Evolutionary conservation across 2,113 vertebrate genomes (phyloP).

Genomic region (Rhea pennata): DNA sequence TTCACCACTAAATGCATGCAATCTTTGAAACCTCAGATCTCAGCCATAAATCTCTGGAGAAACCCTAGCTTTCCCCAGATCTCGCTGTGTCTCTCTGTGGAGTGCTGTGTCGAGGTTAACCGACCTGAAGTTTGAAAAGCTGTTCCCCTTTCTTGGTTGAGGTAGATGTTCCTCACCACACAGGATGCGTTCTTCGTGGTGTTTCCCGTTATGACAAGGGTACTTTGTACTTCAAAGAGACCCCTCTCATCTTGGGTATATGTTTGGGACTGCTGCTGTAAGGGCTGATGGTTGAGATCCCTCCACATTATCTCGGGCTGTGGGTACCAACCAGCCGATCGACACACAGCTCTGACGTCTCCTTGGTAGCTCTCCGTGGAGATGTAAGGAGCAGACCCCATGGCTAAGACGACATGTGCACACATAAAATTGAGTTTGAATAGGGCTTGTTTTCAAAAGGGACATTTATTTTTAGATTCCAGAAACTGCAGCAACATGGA

Average conservation of each 20-base stretch:
- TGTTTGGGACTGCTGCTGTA: neutral
- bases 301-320: neutral
- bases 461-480: neutral
- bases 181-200: neutral
- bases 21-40: neutral
- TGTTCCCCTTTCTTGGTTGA: neutral
- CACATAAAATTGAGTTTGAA: neutral
- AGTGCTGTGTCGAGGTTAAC: neutral
- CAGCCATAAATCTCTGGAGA: neutral
- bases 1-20: no score
- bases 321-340: neutral
- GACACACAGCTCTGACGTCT: accelerated
- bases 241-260: accelerated
- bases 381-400: neutral
- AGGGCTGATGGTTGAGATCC: neutral
- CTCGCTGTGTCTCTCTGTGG: no score
- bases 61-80: neutral
- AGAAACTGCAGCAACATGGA: neutral
- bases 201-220: neutral
- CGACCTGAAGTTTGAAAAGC: neutral
- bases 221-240: neutral
- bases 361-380: neutral
- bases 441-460: neutral
- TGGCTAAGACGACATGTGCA: neutral
- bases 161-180: neutral